Evolutionary conservation across 2,888 invertebrate genomes (phyloP).

Genomic region (Drosophila anomelani): DNA sequence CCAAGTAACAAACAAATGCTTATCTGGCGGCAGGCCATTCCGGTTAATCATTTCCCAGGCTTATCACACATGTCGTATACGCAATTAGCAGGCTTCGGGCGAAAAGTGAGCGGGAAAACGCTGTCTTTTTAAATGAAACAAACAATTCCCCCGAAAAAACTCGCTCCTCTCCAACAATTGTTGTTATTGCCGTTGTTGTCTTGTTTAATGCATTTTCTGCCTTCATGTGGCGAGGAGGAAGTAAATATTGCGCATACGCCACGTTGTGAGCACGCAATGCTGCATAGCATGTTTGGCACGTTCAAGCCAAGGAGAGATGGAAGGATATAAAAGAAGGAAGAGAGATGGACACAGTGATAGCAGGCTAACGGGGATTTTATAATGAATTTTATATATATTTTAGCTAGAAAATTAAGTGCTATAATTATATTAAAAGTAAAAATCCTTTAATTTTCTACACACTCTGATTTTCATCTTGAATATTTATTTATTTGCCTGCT

Average conservation of each 20-base stretch:
- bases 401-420: neutral
- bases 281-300: constrained; percentile 62
- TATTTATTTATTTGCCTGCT: neutral
- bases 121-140: constrained; percentile 35
- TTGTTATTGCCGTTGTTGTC: constrained; percentile 24
- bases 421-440: neutral
- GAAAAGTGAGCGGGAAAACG: constrained; percentile 9
- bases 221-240: constrained; percentile 16
- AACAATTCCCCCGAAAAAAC: constrained; percentile 25
- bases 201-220: constrained; percentile 54
- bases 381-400: neutral
- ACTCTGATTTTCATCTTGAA: neutral
- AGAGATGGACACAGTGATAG: constrained; percentile 6
- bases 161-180: neutral
- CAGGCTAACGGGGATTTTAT: neutral
- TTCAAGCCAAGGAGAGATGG: constrained; percentile 3
- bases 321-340: neutral
- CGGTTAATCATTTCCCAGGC: constrained; percentile 32
- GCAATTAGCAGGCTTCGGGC: constrained; percentile 25
- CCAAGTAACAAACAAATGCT: constrained; percentile 6
- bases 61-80: constrained; percentile 44
- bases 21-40: constrained; percentile 20
- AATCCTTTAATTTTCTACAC: neutral
- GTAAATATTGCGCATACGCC: constrained; percentile 72
- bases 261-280: constrained; percentile 65